Percentiles rank a stretch among this genome's conserved stretches.
These are phyloP conservation scores for Halotydeus destructor DNA, from an alignment of 1,140 invertebrate genomes.

Conservation along the genomic window DNA sequence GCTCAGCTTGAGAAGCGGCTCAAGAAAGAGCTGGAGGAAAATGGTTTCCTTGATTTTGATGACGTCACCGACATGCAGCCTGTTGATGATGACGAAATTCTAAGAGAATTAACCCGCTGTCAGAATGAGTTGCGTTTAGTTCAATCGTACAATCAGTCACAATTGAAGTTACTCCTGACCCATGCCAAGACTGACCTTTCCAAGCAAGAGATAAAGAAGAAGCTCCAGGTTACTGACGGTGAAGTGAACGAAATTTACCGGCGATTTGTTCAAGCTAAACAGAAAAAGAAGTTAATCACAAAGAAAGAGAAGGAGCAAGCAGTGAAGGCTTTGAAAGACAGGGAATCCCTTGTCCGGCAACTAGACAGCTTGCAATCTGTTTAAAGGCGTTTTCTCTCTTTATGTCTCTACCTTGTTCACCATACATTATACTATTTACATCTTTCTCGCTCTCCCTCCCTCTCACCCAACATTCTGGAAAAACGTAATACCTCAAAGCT, in stretches of 20 bases:
- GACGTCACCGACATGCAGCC: constrained; percentile 16
- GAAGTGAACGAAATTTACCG: constrained; percentile 50
- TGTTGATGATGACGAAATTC: constrained; percentile 49
- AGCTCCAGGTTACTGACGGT: constrained; percentile 39
- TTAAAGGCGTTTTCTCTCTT: no score
- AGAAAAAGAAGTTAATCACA: constrained; percentile 51
- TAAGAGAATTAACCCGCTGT: constrained; percentile 55
- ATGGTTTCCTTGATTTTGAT: constrained; percentile 34
- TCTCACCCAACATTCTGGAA: no score
- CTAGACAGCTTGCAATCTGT: no score
- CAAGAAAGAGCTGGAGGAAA: constrained; percentile 62
- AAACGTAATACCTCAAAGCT: no score
- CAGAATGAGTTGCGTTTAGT: constrained; percentile 51
- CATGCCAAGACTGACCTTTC: constrained; percentile 39
- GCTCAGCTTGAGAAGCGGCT: constrained; percentile 46
- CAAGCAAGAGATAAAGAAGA: constrained; percentile 41
- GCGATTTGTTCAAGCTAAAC: constrained; percentile 44
- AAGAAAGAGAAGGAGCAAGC: constrained; percentile 63
- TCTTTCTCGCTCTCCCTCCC: no score
- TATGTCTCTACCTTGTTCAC: no score
- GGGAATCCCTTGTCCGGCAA: constrained; percentile 36
- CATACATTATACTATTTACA: no score
- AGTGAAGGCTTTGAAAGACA: constrained; percentile 38
- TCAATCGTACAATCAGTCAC: constrained; percentile 41
- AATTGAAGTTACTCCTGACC: constrained; percentile 36